Percentiles rank a stretch among this genome's conserved stretches.
Conservation (phyloP, 2,888 invertebrate genomes). For the Ligdia adustata region DNA sequence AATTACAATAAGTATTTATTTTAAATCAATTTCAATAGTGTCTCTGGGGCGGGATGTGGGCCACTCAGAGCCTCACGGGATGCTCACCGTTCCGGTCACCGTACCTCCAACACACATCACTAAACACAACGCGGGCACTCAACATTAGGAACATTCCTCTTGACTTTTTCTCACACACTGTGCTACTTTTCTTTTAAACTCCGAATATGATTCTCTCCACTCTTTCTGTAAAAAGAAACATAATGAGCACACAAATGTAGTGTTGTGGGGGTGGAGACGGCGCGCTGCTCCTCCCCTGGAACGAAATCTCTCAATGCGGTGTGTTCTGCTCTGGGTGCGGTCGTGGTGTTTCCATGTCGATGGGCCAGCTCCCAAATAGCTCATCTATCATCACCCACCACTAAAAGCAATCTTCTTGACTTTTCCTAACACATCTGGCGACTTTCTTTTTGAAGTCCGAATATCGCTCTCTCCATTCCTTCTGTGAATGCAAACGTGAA, state of each 20-base stretch:
- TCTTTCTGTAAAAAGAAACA: constrained; percentile 93
- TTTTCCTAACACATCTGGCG: constrained; percentile 98
- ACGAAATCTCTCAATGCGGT: constrained; percentile 46
- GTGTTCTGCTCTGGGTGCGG: constrained; percentile 47
- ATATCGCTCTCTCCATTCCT: constrained; percentile 99
- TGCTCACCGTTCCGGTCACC: constrained; percentile 54
- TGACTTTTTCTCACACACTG: constrained; percentile 99
- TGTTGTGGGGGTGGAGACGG: constrained; percentile 45
- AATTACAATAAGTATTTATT: constrained; percentile 81
- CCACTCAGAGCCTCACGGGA: constrained; percentile 23
- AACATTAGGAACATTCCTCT: constrained; percentile 96
- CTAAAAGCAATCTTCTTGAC: constrained; percentile 99
- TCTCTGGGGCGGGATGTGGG: constrained; percentile 65
- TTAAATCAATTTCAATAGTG: constrained; percentile 83
- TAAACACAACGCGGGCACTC: constrained; percentile 82
- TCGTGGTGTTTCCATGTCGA: constrained; percentile 51
- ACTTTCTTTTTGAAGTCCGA: constrained; percentile 99
- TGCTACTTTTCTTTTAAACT: constrained; percentile 99
- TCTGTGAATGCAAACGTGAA: constrained; percentile 86
- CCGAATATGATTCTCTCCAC: constrained; percentile 98
- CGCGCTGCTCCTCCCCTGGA: constrained; percentile 53
- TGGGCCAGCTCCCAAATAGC: constrained; percentile 73
- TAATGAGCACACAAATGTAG: constrained; percentile 79
- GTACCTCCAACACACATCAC: constrained; percentile 77
- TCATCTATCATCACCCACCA: constrained; percentile 59